Percentiles rank a stretch among this genome's conserved stretches.
Conservation (phyloP, 92 coral and sea anemone species). For the Palythoa grandiflora region DNA sequence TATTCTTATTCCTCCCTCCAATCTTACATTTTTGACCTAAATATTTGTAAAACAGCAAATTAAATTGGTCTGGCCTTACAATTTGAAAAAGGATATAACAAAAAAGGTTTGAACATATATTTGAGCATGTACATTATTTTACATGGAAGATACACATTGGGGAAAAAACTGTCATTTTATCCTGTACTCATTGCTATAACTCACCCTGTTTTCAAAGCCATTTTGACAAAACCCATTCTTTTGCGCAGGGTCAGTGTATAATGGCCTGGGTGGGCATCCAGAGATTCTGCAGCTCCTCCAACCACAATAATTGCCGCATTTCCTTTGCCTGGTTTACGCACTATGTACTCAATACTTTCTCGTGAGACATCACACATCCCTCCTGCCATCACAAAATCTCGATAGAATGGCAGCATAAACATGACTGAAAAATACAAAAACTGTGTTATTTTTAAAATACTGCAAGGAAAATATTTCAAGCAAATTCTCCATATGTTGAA, state of each 20-base stretch:
- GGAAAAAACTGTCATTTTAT: too few relatives aligned
- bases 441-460: background rate
- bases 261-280: constrained; percentile 95
- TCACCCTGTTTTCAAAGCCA: constrained; percentile 95
- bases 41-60: too few relatives aligned
- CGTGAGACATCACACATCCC: constrained; percentile 95
- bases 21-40: too few relatives aligned
- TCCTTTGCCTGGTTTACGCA: constrained; percentile 83
- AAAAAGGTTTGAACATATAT: too few relatives aligned
- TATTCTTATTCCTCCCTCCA: too few relatives aligned
- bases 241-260: constrained; percentile 85
- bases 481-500: background rate
- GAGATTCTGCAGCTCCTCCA: constrained; percentile 98
- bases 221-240: constrained; percentile 95
- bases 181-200: background rate
- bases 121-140: too few relatives aligned
- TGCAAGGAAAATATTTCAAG: background rate
- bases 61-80: too few relatives aligned
- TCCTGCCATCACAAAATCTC: constrained; percentile 93
- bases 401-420: constrained; percentile 90
- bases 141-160: too few relatives aligned
- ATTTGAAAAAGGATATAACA: too few relatives aligned
- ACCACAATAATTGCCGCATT: constrained; percentile 94
- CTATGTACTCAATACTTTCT: constrained; percentile 82
- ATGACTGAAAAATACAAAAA: constrained; percentile 63